phyloP scores from a whole-genome alignment of 2,113 vertebrate genomes.

The Percina caprodes region DNA sequence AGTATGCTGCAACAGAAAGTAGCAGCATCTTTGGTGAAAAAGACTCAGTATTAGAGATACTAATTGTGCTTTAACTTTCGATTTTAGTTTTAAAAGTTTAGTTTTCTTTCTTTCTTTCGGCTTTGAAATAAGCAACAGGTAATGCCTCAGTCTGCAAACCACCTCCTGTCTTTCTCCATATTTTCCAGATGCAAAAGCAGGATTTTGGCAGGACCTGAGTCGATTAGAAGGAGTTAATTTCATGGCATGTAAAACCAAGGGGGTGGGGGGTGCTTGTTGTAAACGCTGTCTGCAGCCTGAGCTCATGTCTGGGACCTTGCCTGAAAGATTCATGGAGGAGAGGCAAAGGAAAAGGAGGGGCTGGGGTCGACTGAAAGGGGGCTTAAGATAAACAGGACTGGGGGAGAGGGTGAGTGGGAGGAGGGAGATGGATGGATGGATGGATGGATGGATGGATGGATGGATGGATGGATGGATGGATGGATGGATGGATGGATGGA shows the following conservation, averaged over 20 bases:
- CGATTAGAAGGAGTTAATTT: slow-evolving; percentile 75
- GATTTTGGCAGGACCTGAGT: slow-evolving; percentile 26
- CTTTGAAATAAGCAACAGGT: neutral
- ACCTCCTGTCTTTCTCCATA: neutral
- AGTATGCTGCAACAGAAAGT: slow-evolving; percentile 21
- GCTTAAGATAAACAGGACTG: neutral
- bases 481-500: too few relatives aligned
- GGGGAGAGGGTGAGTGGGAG: neutral
- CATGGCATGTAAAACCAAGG: slow-evolving; percentile 63
- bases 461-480: neutral
- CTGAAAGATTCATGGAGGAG: slow-evolving; percentile 16
- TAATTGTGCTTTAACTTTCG: slow-evolving; percentile 17
- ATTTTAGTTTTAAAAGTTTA: too few relatives aligned
- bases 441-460: neutral
- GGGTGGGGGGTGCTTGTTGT: slow-evolving; percentile 57
- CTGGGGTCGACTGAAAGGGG: slow-evolving; percentile 13
- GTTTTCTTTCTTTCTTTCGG: too few relatives aligned
- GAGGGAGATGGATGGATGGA: slow-evolving; percentile 16
- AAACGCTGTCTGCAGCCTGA: slow-evolving; percentile 67
- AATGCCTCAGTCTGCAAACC: neutral
- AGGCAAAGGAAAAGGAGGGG: slow-evolving; percentile 10
- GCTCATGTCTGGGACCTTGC: slow-evolving; percentile 68
- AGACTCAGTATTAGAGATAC: neutral
- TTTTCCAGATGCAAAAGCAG: slow-evolving; percentile 15
- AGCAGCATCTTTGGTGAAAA: slow-evolving; percentile 33